These are phyloP conservation scores for Celastrina argiolus DNA, from an alignment of 2,888 invertebrate genomes.

Conservation along the genomic window DNA sequence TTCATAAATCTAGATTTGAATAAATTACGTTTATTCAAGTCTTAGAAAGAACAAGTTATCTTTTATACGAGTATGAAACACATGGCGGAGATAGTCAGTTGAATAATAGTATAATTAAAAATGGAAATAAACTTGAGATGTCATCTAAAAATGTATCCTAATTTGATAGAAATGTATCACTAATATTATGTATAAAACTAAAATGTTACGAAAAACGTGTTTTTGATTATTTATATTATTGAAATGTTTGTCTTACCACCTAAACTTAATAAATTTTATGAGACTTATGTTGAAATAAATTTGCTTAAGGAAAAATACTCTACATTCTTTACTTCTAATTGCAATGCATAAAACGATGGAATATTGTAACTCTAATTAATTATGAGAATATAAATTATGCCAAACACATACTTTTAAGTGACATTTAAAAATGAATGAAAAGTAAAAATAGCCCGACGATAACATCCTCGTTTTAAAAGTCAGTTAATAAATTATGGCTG, in stretches of 20 bases:
- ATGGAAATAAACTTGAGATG: not conserved
- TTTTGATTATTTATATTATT: not conserved
- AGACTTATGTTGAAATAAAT: not conserved
- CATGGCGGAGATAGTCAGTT: not conserved
- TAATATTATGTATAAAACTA: not conserved
- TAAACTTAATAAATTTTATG: not conserved
- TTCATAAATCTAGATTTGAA: not conserved
- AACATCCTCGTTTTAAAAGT: conserved; percentile 17
- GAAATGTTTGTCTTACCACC: not conserved
- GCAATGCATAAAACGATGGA: too few relatives aligned
- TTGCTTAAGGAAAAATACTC: not conserved
- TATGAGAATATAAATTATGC: too few relatives aligned
- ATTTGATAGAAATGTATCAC: not conserved
- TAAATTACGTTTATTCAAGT: not conserved
- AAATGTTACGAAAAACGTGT: not conserved
- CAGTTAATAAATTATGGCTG: not conserved
- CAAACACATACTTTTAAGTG: too few relatives aligned
- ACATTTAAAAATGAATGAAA: not conserved
- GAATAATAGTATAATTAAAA: not conserved
- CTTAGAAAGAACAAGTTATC: not conserved
- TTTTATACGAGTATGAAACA: not conserved
- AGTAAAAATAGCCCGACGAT: not conserved
- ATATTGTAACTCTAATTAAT: too few relatives aligned
- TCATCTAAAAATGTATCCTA: not conserved
- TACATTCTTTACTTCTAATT: too few relatives aligned